Evolutionary conservation across 2,797 vertebrate species (phyloP), one percentile per base, ranked within the genome.

Genomic region (Liparis tanakae): DNA sequence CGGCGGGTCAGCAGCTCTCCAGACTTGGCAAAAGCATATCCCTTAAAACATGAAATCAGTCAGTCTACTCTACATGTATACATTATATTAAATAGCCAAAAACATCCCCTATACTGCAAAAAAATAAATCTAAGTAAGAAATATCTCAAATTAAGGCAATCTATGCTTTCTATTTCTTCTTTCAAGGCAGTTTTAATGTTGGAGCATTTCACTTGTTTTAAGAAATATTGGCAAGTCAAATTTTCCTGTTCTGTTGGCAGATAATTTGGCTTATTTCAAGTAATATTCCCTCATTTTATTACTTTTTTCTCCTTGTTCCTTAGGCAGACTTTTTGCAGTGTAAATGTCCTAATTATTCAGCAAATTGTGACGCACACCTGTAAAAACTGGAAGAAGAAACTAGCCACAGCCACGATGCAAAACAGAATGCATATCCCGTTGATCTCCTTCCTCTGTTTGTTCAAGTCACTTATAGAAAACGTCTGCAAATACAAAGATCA

Each of bases 1-100:
- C 94, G 92, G 14, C 94, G 90, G 10, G 95, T 95, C 71, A 96
- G 84, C 67, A 93, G 86, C 83, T 96, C 95, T 74, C 95, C 95
- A 72, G 95, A 96, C 60, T 94, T 95, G 37, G 93, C 94, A 84
- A 96, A 95, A 6, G 94, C 88, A 79, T 89, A 95, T 10, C 91
- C 89, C 95, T 96, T 30, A 30, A 1, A 84, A 87, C 15, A 82
- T 61, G 1, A n/a, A 57, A 64, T 44, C 3, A 13, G 12, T 61
- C 6, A 54, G 3, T 20, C 14, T 17, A 22, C 7, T 20, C 14
- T 17, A 22, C 7, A 20, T 48, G n/a, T 20, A 6, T 25, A 18
- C 22, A 10, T 53, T 12, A 18, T 22, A 14, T 53, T 5, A 33
- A 36, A 41, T 20, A 33, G 4, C 51, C 39, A n/a, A n/a, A n/a